Evolutionary conservation across 2,113 vertebrate species (phyloP), one percentile per base, ranked within the genome.

Genomic region (Naja naja): DNA sequence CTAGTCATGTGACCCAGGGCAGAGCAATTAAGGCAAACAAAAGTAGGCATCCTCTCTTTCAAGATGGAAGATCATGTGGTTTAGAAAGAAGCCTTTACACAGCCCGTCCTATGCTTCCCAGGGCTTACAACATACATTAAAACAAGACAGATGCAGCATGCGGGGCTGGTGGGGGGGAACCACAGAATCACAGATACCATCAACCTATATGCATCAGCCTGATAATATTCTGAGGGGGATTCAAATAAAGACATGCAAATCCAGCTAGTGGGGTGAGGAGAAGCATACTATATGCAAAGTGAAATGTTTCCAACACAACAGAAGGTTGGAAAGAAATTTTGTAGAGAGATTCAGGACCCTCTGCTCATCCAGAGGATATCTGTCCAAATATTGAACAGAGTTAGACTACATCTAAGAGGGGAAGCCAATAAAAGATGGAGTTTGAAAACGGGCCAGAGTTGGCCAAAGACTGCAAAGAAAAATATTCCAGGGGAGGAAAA

Each of bases 121-220:
- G 18, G 16, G 34, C 69, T 81, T 81, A 39, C 8, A 49, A 49
- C n/a, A 74, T 34, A 74, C 69, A 22, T 6, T 81, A 39, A 81
- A 18, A 74, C 6, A 39, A 81, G 69, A 81, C 18, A 22, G 34
- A 81, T 81, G 69, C 14, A 74, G n/a, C n/a, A 74, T 74, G n/a
- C 6, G n/a, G 16, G 16, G 16, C 2, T 2, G 1, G 34, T 5
- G 5, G 5, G 4, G 11, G 30, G 12, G 0, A 10, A 30, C 7
- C 11, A 4, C 27, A 69, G 64, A 34, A 69, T n/a, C 30, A n/a
- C 30, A 69, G 56, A 58, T 16, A 16, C 64, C 34, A 81, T 0
- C 20, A 81, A 43, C 34, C 34, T 81, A 43, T 39, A 7, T 81
- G 34, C 34, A 43, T 81, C 74, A 43, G 0, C 34, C 34, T 81